Base-by-base conservation (phyloP, 2,797 vertebrate species). In the Acropternis orthonyx region DNA sequence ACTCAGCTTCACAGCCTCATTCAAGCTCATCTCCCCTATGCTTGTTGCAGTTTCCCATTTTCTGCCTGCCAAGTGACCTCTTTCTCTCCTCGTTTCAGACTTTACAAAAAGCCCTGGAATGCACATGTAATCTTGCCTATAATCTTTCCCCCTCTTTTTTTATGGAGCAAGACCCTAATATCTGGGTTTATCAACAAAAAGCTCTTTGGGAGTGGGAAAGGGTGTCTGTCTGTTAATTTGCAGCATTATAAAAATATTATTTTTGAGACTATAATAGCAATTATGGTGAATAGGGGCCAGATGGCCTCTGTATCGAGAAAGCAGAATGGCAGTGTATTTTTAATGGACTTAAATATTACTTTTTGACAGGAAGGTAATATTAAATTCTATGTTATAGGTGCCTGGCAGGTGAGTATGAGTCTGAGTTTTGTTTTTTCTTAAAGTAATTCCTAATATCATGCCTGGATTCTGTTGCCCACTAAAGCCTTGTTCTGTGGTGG, bases 401-500 rank as follows among this genome's bases (percentile, higher is more conserved):
- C 88, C 91, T 96, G 91, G 96, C 93, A 97, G 92, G 92, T 97
- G 87, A 97, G 92, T 83, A 78, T 58, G 86, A 67, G 91, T 95
- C 94, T 72, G 81, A 95, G 82, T 96, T 97, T 98, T 96, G 96
- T 67, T 95, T 97, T 98, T 97, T 96, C 94, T 94, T 97, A 65
- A 96, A 97, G 96, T 96, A 97, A 97, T 98, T 97, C 95, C 83
- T 96, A 95, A 95, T 96, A 95, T 98, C 97, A 97, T 96, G 96
- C 94, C 96, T 97, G 94, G 94, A 85, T 97, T 96, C 95, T 96
- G 97, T 85, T 96, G 93, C 94, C 96, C 95, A 97, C 97, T 97
- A 97, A 95, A 96, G 96, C 92, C 94, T 95, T 95, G 84, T 94
- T 98, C 93, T 93, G 90, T 93, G 69, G 84, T 93, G 91, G 54